These are phyloP conservation scores for Drosophila mayaguana DNA, from an alignment of 2,888 invertebrate species.

Conservation along the genomic window DNA sequence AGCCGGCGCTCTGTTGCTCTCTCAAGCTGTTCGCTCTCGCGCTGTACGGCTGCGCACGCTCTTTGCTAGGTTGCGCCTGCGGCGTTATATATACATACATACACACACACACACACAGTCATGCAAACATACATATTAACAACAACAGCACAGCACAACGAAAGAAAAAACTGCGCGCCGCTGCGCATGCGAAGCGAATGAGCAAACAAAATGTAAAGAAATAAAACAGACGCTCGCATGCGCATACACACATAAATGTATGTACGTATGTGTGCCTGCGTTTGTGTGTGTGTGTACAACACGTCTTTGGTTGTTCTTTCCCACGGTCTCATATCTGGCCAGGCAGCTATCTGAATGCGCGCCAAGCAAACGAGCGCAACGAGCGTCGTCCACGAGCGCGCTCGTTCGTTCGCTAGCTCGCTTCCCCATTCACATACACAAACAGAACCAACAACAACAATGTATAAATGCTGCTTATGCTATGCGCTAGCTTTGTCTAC, in stretches of 20 bases:
- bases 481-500: constrained; percentile 50
- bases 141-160: constrained; percentile 29
- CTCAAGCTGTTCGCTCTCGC: constrained; percentile 19
- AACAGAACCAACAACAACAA: constrained; percentile 52
- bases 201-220: constrained; percentile 73
- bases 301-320: constrained; percentile 84
- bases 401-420: constrained; percentile 5
- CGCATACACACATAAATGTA: constrained; percentile 41
- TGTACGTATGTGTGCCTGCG: constrained; percentile 34
- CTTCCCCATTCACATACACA: constrained; percentile 29
- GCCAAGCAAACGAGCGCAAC: constrained; percentile 65
- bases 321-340: constrained; percentile 85
- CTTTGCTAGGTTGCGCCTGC: constrained; percentile 53
- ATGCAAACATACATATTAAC: constrained; percentile 21
- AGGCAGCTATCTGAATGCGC: constrained; percentile 74
- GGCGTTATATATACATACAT: constrained; percentile 27
- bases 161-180: constrained; percentile 49
- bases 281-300: constrained; percentile 60
- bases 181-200: constrained; percentile 76
- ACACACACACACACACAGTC: constrained; percentile 12
- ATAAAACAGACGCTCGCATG: constrained; percentile 64
- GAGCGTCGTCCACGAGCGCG: constrained; percentile 49
- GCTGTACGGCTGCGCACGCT: constrained; percentile 18
- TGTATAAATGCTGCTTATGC: constrained; percentile 67
- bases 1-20: constrained; percentile 53